These are phyloP conservation scores for Smittia aterrima DNA, from an alignment of 2,888 invertebrate species.

Conservation along the genomic window DNA sequence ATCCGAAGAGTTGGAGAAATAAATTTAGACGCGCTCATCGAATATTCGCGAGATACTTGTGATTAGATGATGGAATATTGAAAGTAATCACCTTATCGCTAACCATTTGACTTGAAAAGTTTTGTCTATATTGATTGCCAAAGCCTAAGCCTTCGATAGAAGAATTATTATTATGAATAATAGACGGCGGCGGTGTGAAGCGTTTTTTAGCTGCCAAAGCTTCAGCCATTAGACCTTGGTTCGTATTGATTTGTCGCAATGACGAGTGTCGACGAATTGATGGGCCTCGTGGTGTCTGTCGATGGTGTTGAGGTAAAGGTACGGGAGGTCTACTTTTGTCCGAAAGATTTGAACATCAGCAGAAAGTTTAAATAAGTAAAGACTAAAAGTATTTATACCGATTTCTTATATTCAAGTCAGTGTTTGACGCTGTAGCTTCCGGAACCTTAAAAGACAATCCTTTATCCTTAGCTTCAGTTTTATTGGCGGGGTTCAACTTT, in stretches of 20 bases:
- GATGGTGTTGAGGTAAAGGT: constrained; percentile 51
- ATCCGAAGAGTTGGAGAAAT: too few species aligned
- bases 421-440: too few species aligned
- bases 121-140: constrained; percentile 37
- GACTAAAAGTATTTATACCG: too few species aligned
- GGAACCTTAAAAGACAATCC: too few species aligned
- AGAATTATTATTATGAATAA: constrained; percentile 5
- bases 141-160: constrained; percentile 20
- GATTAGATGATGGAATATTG: too few species aligned
- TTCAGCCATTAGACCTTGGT: constrained; percentile 46
- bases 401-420: too few species aligned
- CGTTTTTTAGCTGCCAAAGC: constrained; percentile 16
- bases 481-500: too few species aligned
- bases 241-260: constrained; percentile 49
- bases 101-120: constrained; percentile 15
- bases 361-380: too few species aligned
- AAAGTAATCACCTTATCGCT: constrained; percentile 36
- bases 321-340: constrained; percentile 50
- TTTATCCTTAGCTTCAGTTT: too few species aligned
- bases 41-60: too few species aligned
- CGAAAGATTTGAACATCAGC: background rate
- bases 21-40: too few species aligned
- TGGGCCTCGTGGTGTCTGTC: constrained; percentile 54
- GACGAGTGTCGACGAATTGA: constrained; percentile 50
- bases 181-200: constrained; percentile 34